Conservation (phyloP, 2,888 invertebrate species). For the Drosophila subquinaria region DNA sequence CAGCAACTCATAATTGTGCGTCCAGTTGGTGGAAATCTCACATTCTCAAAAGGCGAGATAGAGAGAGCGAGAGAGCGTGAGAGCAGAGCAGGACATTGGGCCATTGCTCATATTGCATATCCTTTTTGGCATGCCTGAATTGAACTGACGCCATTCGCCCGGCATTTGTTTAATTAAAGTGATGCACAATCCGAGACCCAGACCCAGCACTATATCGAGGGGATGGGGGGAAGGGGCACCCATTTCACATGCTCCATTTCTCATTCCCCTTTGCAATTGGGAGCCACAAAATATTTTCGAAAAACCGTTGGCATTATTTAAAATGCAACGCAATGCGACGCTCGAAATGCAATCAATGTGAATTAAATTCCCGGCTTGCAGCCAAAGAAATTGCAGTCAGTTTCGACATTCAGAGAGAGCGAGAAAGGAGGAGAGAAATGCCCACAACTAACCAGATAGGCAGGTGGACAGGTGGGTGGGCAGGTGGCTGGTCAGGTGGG, state of each 20-base stretch:
- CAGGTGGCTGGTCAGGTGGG: not conserved
- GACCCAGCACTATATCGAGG: not conserved
- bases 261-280: conserved; percentile 8
- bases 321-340: conserved; percentile 80
- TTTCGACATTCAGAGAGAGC: conserved; percentile 6
- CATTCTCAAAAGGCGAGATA: not conserved
- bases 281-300: conserved; percentile 71
- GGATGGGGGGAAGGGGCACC: not conserved
- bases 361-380: conserved; percentile 74
- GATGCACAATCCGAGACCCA: conserved; percentile 51
- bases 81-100: not conserved
- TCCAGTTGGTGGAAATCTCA: conserved; percentile 7
- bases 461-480: conserved; percentile 13
- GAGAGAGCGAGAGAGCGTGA: not conserved
- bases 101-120: conserved; percentile 10
- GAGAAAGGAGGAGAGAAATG: not conserved
- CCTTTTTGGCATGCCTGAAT: conserved; percentile 39
- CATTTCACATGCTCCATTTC: conserved; percentile 8
- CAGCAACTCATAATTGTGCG: conserved; percentile 44
- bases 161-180: conserved; percentile 80
- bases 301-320: conserved; percentile 81
- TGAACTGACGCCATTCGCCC: conserved; percentile 66
- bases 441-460: conserved; percentile 21
- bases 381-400: conserved; percentile 59
- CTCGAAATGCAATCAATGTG: conserved; percentile 78